phyloP scores from a whole-genome alignment of 2,888 invertebrate genomes.

The Drosophila kambysellisi region DNA sequence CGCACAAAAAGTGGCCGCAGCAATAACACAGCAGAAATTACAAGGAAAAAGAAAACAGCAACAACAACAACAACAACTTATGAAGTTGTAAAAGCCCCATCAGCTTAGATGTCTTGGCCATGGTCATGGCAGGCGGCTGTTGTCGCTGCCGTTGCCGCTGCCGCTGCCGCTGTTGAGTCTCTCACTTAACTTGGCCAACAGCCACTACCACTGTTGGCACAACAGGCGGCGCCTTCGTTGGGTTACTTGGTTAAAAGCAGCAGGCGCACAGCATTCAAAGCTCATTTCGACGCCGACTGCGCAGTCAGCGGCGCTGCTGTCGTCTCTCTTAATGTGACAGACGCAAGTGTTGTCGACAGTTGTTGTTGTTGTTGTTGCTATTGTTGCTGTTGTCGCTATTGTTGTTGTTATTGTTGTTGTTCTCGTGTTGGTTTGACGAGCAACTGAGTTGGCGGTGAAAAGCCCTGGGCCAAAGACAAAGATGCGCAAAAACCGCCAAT shows the following conservation, averaged over 20 bases:
- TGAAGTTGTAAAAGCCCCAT: slow-evolving; percentile 68
- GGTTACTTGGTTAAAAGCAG: slow-evolving; percentile 71
- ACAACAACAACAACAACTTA: slow-evolving; percentile 53
- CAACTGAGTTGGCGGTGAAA: slow-evolving; percentile 8
- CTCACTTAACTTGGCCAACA: slow-evolving; percentile 42
- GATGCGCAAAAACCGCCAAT: slow-evolving; percentile 11
- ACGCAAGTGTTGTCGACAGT: slow-evolving; percentile 42
- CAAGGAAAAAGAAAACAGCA: slow-evolving; percentile 21
- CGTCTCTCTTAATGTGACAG: slow-evolving; percentile 63
- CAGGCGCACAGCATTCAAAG: slow-evolving; percentile 70
- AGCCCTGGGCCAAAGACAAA: slow-evolving; percentile 13
- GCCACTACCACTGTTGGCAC: slow-evolving; percentile 37
- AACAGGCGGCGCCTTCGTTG: slow-evolving; percentile 73
- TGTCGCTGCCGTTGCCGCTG: slow-evolving; percentile 8
- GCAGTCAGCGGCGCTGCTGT: slow-evolving; percentile 29
- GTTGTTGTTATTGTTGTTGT: slow-evolving; percentile 12
- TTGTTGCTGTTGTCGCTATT: slow-evolving; percentile 13
- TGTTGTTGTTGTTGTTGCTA: slow-evolving; percentile 11
- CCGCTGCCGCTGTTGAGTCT: slow-evolving; percentile 9
- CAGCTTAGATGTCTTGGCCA: slow-evolving; percentile 68
- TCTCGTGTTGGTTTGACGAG: slow-evolving; percentile 26
- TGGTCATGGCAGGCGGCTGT: slow-evolving; percentile 55
- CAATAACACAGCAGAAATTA: slow-evolving; percentile 6
- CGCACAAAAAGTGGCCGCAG: slow-evolving; percentile 60
- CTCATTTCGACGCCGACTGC: slow-evolving; percentile 5